Base-by-base conservation (phyloP, 2,113 vertebrate species). In the Oreochromis niloticus region DNA sequence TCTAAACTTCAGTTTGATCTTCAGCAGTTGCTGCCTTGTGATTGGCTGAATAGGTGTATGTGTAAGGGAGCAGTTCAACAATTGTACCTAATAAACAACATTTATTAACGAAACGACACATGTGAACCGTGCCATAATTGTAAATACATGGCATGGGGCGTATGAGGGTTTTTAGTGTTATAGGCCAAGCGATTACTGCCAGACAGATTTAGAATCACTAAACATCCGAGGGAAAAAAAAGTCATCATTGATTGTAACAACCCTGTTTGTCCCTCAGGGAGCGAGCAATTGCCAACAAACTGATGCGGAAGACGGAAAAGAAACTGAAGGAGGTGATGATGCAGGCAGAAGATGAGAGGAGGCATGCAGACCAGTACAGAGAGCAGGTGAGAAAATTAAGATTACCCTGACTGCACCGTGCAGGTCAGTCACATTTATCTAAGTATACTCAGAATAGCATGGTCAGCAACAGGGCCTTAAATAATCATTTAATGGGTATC, bases 311-410 rank as follows among this genome's bases (percentile, higher is more conserved):
- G 92, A 97, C 97, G 0, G 98, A 98, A 92, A 98, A 98, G 95
- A 97, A 97, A 87, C 96, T 98, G 32, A 98, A 98, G 82, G 98
- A 98, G 84, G 97, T 97, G 85, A 92, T 98, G 89, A 96, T 98
- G 87, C 98, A 98, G 92, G 97, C 97, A n/a, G 98, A 98, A 17
- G 98, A 98, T 41, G 98, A 98, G 89, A 94, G 97, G 75, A 96
- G 98, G 73, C 97, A 96, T 19, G 97, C 97, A 1, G 98, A 98
- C 94, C 98, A 98, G 92, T 98, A 97, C 94, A 97, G 97, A 94
- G 98, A 98, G 81, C 97, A 98, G 97, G 97, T 97, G 71, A n/a
- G 81, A 8, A 27, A 27, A 79, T 50, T 2, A 17, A 46, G 9
- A 8, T 79, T 17, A 36, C 22, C 10, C 14, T 63, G 34, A 78